phyloP scores from a whole-genome alignment of 2,113 vertebrate genomes.

The Microcebus griseorufus region DNA sequence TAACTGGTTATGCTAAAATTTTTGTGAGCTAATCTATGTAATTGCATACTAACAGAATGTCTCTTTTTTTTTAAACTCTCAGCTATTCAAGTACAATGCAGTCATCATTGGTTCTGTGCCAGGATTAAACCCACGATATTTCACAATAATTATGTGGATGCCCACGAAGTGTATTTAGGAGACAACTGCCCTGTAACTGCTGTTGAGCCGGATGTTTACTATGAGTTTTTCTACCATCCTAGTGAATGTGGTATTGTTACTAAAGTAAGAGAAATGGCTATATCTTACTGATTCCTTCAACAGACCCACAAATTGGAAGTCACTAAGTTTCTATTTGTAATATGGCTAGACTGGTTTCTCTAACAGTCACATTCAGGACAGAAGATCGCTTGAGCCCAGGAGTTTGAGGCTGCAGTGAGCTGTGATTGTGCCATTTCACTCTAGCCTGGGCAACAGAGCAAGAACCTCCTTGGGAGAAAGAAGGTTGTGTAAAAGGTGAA shows the following conservation, averaged over 20 bases:
- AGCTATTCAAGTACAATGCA: background rate
- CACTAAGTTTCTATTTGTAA: background rate
- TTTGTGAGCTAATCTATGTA: background rate
- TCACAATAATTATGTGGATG: background rate
- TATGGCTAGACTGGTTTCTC: background rate
- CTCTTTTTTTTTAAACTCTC: background rate
- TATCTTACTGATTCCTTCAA: background rate
- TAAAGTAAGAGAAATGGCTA: background rate
- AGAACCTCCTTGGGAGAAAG: background rate
- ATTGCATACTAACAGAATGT: background rate
- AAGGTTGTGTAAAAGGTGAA: background rate
- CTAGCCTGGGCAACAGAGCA: no score
- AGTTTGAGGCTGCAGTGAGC: no score
- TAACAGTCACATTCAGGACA: background rate
- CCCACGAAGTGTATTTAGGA: background rate
- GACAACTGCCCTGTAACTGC: background rate
- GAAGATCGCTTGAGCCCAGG: background rate
- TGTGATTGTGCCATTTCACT: no score
- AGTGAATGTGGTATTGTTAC: background rate
- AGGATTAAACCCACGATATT: background rate
- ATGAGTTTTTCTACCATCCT: constrained; percentile 39
- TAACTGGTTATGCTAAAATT: background rate
- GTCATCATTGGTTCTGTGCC: background rate
- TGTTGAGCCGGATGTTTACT: background rate
- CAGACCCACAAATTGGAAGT: background rate